Evolutionary conservation across 2,797 vertebrate species (phyloP).

Genomic region (Chaunax sp.): DNA sequence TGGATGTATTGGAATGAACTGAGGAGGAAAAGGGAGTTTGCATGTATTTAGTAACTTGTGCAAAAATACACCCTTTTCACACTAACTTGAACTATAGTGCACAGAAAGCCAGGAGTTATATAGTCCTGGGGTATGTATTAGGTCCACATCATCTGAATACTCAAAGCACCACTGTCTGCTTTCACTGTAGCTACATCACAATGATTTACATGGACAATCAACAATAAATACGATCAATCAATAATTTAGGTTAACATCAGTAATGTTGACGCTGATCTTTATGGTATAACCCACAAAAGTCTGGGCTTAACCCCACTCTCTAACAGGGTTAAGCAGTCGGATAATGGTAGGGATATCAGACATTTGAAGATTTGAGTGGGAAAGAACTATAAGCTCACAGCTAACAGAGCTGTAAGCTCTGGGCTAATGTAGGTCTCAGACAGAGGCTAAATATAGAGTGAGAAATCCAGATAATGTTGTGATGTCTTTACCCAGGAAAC

Average conservation of each 20-base stretch:
- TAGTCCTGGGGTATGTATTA: not conserved
- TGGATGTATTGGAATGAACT: not conserved
- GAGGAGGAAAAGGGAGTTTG: not conserved
- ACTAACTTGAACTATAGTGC: not conserved
- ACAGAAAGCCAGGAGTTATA: not conserved
- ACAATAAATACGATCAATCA: not conserved
- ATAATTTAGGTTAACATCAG: constrained; percentile 18
- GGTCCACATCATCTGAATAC: not conserved
- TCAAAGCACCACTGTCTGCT: not conserved
- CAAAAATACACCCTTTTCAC: constrained; percentile 7
- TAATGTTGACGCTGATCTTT: constrained; percentile 18
- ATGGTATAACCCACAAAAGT: constrained; percentile 13
- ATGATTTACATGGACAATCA: constrained; percentile 22
- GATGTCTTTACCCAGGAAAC: constrained; percentile 20
- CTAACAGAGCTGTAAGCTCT: constrained; percentile 37
- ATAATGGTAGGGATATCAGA: constrained; percentile 20
- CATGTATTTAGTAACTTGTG: not conserved
- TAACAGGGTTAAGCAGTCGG: constrained; percentile 32
- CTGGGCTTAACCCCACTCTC: constrained; percentile 4
- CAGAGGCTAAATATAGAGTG: constrained; percentile 40
- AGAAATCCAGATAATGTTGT: constrained; percentile 21
- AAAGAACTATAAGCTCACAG: constrained; percentile 37
- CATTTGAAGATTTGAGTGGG: constrained; percentile 49
- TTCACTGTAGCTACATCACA: not conserved
- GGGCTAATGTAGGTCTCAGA: constrained; percentile 4